phyloP scores from a whole-genome alignment of 2,113 vertebrate species.

The Brachyhypopomus gauderio region DNA sequence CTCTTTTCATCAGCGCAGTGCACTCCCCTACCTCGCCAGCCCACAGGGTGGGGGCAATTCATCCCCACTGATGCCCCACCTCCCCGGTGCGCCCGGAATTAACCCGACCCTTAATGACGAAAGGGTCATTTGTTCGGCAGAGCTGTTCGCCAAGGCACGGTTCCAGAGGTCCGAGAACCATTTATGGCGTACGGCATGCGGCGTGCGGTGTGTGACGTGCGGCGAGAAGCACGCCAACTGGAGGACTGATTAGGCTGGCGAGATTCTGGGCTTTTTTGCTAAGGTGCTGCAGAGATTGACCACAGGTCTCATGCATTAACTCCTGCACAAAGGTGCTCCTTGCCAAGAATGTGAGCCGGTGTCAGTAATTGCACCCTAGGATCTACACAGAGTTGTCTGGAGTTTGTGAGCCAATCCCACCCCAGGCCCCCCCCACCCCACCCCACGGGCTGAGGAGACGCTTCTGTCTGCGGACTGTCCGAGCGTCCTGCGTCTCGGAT shows the following conservation, averaged over 20 bases:
- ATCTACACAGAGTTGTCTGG: no score
- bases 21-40: constrained; percentile 32
- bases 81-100: constrained; percentile 45
- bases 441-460: constrained; percentile 27
- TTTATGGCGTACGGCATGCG: no score
- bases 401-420: neutral
- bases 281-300: no score
- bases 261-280: no score
- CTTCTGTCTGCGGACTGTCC: constrained; percentile 29
- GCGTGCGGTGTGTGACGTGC: no score
- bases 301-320: no score
- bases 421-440: neutral
- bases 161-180: no score
- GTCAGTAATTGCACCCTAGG: no score
- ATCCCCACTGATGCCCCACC: neutral
- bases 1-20: constrained; percentile 43
- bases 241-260: no score
- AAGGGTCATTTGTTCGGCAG: constrained; percentile 24
- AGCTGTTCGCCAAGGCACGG: neutral
- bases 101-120: constrained; percentile 42
- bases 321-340: no score
- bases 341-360: no score
- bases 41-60: constrained; percentile 46
- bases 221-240: no score
- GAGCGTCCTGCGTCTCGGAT: constrained; percentile 17